Conservation (phyloP, 2,888 invertebrate species). For the Bembecia ichneumoniformis region DNA sequence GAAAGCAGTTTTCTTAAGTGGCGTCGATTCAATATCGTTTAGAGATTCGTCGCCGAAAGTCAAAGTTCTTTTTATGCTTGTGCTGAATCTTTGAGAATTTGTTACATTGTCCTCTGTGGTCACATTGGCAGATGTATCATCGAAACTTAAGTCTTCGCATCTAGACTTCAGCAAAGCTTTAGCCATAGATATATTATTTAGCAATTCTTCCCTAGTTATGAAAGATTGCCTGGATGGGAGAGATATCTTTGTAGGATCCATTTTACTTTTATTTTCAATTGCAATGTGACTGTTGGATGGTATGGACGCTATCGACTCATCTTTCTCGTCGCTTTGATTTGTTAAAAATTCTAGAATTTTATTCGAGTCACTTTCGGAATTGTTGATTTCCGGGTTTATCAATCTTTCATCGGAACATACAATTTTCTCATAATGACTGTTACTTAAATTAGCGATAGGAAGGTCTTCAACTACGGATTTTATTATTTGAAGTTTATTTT, state of each 20-base stretch:
- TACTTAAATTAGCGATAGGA: constrained; percentile 3
- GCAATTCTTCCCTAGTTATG: constrained; percentile 39
- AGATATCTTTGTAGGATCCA: constrained; percentile 22
- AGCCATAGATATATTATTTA: constrained; percentile 47
- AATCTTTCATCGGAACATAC: constrained; percentile 14
- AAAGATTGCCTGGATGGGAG: constrained; percentile 32
- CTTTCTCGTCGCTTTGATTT: constrained; percentile 33
- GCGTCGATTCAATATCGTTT: constrained; percentile 24
- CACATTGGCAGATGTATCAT: constrained; percentile 19
- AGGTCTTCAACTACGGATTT: constrained; percentile 1
- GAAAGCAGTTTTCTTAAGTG: constrained; percentile 41
- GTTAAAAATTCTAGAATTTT: constrained; percentile 46
- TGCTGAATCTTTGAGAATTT: constrained; percentile 22
- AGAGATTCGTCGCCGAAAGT: constrained; percentile 44
- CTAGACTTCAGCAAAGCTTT: constrained; percentile 34
- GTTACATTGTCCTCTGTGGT: constrained; percentile 7
- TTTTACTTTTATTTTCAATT: constrained; percentile 16
- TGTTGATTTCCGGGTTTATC: not conserved
- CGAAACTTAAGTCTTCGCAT: constrained; percentile 24
- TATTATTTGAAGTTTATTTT: constrained; percentile 18
- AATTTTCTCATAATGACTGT: constrained; percentile 19
- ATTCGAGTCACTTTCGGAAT: constrained; percentile 15
- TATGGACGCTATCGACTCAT: constrained; percentile 1
- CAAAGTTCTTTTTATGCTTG: constrained; percentile 39
- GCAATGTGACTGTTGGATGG: constrained; percentile 10